phyloP scores from a whole-genome alignment of 2,888 invertebrate species.

The Rhabditoides inermis region DNA sequence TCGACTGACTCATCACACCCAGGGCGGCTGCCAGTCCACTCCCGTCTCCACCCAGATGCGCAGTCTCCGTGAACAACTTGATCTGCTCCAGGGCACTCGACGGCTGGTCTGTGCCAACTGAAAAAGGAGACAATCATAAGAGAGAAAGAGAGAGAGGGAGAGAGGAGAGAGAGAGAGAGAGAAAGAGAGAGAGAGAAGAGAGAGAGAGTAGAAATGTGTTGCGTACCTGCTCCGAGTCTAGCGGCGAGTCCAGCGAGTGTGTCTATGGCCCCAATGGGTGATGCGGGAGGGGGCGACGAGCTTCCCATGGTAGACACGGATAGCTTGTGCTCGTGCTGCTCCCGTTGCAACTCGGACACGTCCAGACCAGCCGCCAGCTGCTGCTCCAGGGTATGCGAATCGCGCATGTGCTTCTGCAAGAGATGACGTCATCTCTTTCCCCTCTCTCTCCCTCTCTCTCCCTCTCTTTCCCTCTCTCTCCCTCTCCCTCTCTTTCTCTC shows the following conservation, averaged over 20 bases:
- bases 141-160: constrained; percentile 4
- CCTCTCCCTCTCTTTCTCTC: too few species aligned
- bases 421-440: too few species aligned
- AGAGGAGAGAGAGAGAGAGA: too few species aligned
- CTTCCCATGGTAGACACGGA: neutral
- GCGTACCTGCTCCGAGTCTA: too few species aligned
- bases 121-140: neutral
- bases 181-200: too few species aligned
- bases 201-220: too few species aligned
- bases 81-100: constrained; percentile 41
- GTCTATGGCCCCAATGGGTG: neutral
- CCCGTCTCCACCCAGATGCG: constrained; percentile 23
- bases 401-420: constrained; percentile 59
- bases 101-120: neutral
- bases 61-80: constrained; percentile 63
- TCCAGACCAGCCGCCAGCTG: constrained; percentile 49
- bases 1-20: constrained; percentile 17
- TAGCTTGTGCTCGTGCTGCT: constrained; percentile 8
- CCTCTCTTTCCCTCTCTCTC: too few species aligned
- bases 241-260: too few species aligned
- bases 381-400: constrained; percentile 56
- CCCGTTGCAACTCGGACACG: constrained; percentile 22
- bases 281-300: neutral
- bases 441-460: too few species aligned
- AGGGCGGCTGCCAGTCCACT: constrained; percentile 20